These are phyloP conservation scores for Halcyon malimbica DNA, from an alignment of 2,113 vertebrate species.

Conservation along the genomic window DNA sequence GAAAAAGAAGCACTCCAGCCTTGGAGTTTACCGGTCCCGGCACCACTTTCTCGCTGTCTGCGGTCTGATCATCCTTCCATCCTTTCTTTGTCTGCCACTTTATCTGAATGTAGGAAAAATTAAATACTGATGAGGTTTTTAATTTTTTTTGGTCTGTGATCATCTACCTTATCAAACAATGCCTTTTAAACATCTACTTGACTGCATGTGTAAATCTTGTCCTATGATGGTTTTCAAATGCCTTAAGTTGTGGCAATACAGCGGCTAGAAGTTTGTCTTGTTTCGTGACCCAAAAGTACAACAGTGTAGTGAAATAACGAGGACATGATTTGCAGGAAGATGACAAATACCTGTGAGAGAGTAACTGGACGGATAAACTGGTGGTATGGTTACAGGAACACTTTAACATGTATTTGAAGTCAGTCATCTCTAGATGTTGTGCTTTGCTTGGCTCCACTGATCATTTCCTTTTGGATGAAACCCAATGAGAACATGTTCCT, in stretches of 20 bases:
- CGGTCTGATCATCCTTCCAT: not conserved
- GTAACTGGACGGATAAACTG: not conserved
- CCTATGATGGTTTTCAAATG: not conserved
- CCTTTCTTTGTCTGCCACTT: not conserved
- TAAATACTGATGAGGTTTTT: not conserved
- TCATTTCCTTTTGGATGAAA: not conserved
- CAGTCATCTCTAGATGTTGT: not conserved
- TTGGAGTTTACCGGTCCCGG: no score
- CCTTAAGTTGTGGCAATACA: not conserved
- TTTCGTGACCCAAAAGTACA: not conserved
- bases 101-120: not conserved
- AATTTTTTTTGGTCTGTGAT: not conserved
- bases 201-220: not conserved
- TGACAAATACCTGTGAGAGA: not conserved
- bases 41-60: no score
- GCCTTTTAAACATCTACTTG: not conserved
- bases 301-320: not conserved
- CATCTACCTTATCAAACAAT: not conserved
- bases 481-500: fast-evolving
- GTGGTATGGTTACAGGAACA: not conserved
- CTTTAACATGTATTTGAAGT: not conserved
- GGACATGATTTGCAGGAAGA: not conserved
- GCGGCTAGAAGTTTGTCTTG: not conserved
- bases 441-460: not conserved
- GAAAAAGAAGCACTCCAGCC: no score